These are phyloP conservation scores for Allophyes oxyacanthae DNA, from an alignment of 2,888 invertebrate species.

Conservation along the genomic window DNA sequence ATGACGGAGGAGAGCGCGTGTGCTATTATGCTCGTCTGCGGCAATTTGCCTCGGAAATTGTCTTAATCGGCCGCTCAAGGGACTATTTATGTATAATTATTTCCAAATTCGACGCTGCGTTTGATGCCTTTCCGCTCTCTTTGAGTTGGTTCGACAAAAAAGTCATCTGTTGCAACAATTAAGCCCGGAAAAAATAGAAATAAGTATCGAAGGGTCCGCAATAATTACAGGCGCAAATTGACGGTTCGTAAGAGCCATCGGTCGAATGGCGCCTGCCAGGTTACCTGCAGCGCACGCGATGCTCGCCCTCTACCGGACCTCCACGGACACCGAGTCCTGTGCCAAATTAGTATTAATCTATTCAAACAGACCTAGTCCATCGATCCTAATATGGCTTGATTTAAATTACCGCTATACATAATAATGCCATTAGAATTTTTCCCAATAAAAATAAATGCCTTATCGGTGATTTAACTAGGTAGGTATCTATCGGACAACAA, in stretches of 20 bases:
- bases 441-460: constrained; percentile 35
- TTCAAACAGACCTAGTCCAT: constrained; percentile 29
- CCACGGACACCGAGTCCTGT: constrained; percentile 37
- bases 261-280: constrained; percentile 83
- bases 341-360: constrained; percentile 40
- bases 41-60: constrained; percentile 89
- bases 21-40: constrained; percentile 89
- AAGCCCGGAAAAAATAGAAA: constrained; percentile 87
- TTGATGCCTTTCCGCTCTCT: constrained; percentile 90
- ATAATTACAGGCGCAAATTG: constrained; percentile 89
- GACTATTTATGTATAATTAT: constrained; percentile 90
- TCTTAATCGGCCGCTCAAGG: constrained; percentile 90
- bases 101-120: constrained; percentile 89
- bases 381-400: constrained; percentile 27
- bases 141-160: constrained; percentile 89
- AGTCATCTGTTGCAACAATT: constrained; percentile 90
- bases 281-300: constrained; percentile 83
- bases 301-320: constrained; percentile 62
- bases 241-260: constrained; percentile 85
- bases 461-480: constrained; percentile 55
- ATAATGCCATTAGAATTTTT: constrained; percentile 24
- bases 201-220: constrained; percentile 89
- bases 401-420: constrained; percentile 24
- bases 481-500: constrained; percentile 51
- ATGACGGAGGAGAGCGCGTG: constrained; percentile 86